phyloP scores from a whole-genome alignment of 1,140 invertebrate genomes.

The Hypsibius dujardini region DNA sequence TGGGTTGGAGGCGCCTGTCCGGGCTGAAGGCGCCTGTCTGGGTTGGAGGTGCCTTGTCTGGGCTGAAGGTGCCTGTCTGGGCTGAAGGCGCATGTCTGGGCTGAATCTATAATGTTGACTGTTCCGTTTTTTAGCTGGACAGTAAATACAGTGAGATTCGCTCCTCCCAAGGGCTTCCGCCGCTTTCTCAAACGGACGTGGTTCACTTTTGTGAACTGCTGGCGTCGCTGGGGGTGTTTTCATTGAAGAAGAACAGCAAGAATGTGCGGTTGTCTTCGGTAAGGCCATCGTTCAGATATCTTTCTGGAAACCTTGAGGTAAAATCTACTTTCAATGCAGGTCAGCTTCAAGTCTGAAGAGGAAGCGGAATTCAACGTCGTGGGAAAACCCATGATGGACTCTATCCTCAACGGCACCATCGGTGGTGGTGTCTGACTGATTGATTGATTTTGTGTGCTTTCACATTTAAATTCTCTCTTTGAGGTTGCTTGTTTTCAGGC shows the following conservation, averaged over 20 bases:
- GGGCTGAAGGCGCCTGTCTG: too few relatives aligned
- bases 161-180: not conserved
- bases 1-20: too few relatives aligned
- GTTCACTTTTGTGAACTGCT: not conserved
- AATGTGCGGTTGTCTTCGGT: not conserved
- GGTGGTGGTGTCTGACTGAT: not conserved
- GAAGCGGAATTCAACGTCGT: not conserved
- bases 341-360: not conserved
- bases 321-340: too few relatives aligned
- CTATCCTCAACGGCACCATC: not conserved
- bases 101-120: not conserved
- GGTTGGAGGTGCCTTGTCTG: too few relatives aligned
- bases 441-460: not conserved
- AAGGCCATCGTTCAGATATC: too few relatives aligned
- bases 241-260: not conserved
- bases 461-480: not conserved
- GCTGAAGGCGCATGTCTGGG: not conserved
- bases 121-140: slow-evolving; percentile 5
- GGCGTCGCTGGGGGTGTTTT: not conserved
- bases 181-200: not conserved
- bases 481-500: not conserved
- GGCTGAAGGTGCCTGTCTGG: not conserved
- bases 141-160: not conserved
- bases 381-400: not conserved
- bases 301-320: too few relatives aligned